Conservation (phyloP, 2,113 vertebrate genomes). For the Peromyscus californicus region DNA sequence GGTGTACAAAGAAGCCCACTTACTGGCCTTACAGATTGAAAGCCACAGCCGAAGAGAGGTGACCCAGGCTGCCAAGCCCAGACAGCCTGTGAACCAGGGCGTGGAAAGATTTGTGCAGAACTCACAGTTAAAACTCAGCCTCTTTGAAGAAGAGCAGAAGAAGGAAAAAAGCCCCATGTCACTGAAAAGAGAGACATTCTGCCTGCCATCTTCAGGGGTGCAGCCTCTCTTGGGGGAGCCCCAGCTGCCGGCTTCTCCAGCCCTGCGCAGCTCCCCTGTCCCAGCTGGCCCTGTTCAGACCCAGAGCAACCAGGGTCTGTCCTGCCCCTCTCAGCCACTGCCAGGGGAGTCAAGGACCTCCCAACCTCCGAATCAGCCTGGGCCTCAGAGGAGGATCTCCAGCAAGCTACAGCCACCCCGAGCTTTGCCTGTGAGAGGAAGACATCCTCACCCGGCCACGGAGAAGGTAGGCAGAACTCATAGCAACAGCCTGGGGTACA, state of each 20-base stretch:
- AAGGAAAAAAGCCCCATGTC: conserved; percentile 85
- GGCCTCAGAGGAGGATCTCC: background rate
- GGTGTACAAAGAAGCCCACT: conserved; percentile 93
- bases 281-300: background rate
- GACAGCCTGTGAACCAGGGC: background rate
- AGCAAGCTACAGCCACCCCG: conserved; percentile 73
- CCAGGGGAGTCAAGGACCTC: background rate
- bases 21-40: conserved; percentile 90
- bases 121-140: conserved; percentile 86
- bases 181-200: conserved; percentile 93
- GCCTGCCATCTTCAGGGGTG: conserved; percentile 85
- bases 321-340: fast-evolving
- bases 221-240: conserved; percentile 78
- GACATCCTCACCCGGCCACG: conserved; percentile 66
- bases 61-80: background rate
- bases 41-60: conserved; percentile 66
- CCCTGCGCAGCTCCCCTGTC: background rate
- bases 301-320: fast-evolving
- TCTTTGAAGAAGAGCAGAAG: conserved; percentile 84
- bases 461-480: conserved; percentile 82
- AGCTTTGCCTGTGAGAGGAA: conserved; percentile 56
- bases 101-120: conserved; percentile 91
- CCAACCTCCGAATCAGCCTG: background rate
- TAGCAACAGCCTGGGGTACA: fast-evolving
- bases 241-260: background rate